A percentile compares a stretch with the other conserved stretches of the same genome.
These are phyloP conservation scores for Centropus bengalensis DNA, from an alignment of 2,113 vertebrate genomes.

Conservation along the genomic window DNA sequence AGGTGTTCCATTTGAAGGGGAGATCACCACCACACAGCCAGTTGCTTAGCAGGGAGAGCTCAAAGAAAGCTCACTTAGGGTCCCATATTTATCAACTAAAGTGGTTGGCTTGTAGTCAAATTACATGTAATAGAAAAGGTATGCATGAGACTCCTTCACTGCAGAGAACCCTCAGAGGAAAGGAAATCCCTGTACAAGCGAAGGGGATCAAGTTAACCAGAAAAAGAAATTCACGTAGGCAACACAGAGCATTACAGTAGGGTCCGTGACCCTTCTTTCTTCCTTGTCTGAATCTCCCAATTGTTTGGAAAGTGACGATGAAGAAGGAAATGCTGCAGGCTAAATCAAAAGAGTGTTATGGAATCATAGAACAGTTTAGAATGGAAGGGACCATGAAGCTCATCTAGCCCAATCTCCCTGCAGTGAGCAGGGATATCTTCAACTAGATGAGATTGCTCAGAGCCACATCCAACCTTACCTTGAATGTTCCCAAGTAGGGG, in stretches of 20 bases:
- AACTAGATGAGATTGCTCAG: too few relatives aligned
- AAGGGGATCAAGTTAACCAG: neutral
- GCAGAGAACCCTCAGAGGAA: neutral
- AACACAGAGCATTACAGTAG: fast-evolving
- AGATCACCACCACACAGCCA: neutral
- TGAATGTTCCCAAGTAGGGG: too few relatives aligned
- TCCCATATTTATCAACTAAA: neutral
- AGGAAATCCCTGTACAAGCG: neutral
- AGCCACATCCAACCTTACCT: too few relatives aligned
- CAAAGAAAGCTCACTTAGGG: neutral
- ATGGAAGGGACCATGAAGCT: too few relatives aligned
- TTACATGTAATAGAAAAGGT: neutral
- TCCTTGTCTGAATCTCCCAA: neutral
- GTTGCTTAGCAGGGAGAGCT: neutral
- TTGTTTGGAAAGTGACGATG: neutral
- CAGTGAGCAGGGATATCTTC: too few relatives aligned
- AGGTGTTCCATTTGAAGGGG: neutral
- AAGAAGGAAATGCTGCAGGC: neutral
- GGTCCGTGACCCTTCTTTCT: neutral
- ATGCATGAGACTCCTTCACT: neutral
- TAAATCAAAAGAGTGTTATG: neutral
- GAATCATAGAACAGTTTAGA: too few relatives aligned
- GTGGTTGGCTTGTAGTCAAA: neutral
- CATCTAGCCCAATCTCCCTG: too few relatives aligned
- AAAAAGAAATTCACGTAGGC: fast-evolving